Conservation (phyloP, 2,113 vertebrate species). For the Martes martes region DNA sequence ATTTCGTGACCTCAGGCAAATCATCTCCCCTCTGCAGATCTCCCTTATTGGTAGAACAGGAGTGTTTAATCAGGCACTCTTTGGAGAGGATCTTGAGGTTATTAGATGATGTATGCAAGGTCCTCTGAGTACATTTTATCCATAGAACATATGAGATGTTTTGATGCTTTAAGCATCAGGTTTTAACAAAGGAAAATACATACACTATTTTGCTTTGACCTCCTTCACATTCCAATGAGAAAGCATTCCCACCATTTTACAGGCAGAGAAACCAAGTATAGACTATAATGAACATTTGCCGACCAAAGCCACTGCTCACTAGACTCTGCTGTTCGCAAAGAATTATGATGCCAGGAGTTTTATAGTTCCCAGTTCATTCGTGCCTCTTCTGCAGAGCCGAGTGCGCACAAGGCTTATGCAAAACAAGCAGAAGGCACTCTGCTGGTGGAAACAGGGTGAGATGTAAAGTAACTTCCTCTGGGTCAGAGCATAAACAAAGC, state of each 20-base stretch:
- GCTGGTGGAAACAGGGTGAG: slow-evolving; percentile 27
- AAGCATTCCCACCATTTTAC: slow-evolving; percentile 5
- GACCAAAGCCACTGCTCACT: slow-evolving; percentile 49
- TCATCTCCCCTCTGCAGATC: not conserved
- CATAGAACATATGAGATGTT: not conserved
- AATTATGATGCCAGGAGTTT: slow-evolving; percentile 62
- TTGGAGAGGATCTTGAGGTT: not conserved
- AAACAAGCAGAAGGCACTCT: slow-evolving; percentile 62
- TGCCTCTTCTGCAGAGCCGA: slow-evolving; percentile 56
- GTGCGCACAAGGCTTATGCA: slow-evolving; percentile 49
- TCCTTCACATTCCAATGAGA: not conserved
- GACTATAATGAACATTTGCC: slow-evolving; percentile 43
- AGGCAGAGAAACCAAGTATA: slow-evolving; percentile 38
- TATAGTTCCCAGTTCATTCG: slow-evolving; percentile 42
- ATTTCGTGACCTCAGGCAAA: not conserved
- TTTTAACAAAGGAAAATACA: slow-evolving; percentile 28
- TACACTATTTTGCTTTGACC: slow-evolving; percentile 1
- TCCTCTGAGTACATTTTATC: slow-evolving; percentile 20
- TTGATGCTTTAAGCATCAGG: not conserved
- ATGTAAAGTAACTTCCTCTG: slow-evolving; percentile 56
- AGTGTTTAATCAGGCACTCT: not conserved
- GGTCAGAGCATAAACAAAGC: slow-evolving; percentile 45
- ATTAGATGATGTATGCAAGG: slow-evolving; percentile 3
- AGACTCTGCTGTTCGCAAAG: slow-evolving; percentile 56
- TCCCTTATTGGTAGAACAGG: not conserved